A percentile compares a stretch with the other conserved stretches of the same genome.
phyloP scores from a whole-genome alignment of 2,113 vertebrate genomes.

The Cyanistes caeruleus region DNA sequence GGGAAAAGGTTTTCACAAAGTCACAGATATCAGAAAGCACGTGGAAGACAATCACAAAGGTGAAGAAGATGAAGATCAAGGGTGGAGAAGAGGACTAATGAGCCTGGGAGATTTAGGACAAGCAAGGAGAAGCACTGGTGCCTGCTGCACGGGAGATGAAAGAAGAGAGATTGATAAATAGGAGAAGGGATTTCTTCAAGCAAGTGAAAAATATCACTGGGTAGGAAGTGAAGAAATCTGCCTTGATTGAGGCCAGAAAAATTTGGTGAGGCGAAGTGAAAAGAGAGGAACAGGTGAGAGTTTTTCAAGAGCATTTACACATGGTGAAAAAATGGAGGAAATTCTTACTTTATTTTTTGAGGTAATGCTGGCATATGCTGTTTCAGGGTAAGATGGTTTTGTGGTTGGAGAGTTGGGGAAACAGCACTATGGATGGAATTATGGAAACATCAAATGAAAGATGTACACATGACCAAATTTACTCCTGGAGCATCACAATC shows the following conservation, averaged over 20 bases:
- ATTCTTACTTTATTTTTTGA: neutral
- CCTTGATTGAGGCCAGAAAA: neutral
- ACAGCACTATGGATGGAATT: neutral
- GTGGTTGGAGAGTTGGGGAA: neutral
- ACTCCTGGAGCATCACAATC: neutral
- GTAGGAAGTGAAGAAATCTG: slow-evolving; percentile 13
- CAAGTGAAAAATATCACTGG: slow-evolving; percentile 10
- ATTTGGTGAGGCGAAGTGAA: neutral
- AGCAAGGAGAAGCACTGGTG: slow-evolving; percentile 18
- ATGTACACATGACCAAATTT: neutral
- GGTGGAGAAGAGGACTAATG: slow-evolving; percentile 44
- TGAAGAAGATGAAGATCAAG: slow-evolving; percentile 70
- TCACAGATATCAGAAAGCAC: slow-evolving; percentile 46
- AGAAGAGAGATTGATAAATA: slow-evolving; percentile 24
- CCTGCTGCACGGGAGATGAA: slow-evolving; percentile 34
- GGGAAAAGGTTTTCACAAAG: slow-evolving; percentile 62
- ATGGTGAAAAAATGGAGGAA: neutral
- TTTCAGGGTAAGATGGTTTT: neutral
- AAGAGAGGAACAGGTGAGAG: neutral
- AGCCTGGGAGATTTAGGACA: slow-evolving; percentile 39
- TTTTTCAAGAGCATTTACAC: neutral
- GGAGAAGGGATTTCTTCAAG: slow-evolving; percentile 34
- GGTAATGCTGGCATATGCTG: neutral
- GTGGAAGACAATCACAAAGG: slow-evolving; percentile 52
- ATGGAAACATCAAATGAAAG: neutral